Base-by-base conservation (phyloP, 1,140 invertebrate genomes). In the Rhagoletis pomonella region DNA sequence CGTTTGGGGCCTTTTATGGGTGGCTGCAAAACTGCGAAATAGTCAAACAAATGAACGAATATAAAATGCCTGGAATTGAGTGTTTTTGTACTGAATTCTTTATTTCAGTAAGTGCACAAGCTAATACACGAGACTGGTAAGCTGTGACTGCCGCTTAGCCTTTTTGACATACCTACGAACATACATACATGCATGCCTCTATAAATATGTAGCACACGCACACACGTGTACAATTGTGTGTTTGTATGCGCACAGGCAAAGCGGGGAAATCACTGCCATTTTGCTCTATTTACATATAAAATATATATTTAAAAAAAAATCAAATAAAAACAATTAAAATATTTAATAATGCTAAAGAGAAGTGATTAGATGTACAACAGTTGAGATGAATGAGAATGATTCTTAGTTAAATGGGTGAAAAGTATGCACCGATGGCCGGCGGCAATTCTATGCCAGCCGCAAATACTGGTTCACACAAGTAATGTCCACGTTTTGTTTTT, bases 61-160 rank as follows among this genome's bases (percentile, higher is more conserved):
- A 73, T 81, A 73, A 73, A 73, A 73, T 73, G 67, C 14, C 12
- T 42, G 73, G 47, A 58, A 81, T 81, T 60, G 73, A 29, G 58
- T 88, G 89, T 89, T 92, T 91, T 91, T 91, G 91, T 92, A 92
- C 91, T 91, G 91, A 92, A 92, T 89, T 90, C 90, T 92, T 92
- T 92, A 92, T 92, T 81, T 92, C 91, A 91, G 91, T 92, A 91
- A 89, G 92, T 92, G 91, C 91, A 91, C 60, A 87, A 55, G 81
- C 69, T 89, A 88, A 88, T 89, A 89, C 87, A 88, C 88, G 90
- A 90, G 89, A 90, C 90, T 89, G 89, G 50, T 81, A 55, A 17
- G 29, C 17, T 42, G 50, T 9, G 6, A 55, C n/a, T 12, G 4
- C 47, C 47, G n/a, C n/a, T 55, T 9, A 50, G 17, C 73, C 47